Evolutionary conservation across 2,888 invertebrate species (phyloP).

Genomic region (Drosophila planitibia): DNA sequence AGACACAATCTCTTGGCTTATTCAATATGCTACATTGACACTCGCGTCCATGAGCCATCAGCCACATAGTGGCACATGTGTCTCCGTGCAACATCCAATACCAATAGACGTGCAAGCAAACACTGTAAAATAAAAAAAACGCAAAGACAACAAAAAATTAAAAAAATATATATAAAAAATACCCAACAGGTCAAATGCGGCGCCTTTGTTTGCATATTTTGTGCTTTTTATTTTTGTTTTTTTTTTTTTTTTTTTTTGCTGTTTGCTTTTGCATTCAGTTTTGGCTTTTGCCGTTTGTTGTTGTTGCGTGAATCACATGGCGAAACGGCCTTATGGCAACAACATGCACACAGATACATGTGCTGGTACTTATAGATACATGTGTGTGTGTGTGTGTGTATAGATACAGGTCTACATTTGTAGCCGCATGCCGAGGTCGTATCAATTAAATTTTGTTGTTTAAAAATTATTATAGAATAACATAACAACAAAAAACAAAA

Average conservation of each 20-base stretch:
- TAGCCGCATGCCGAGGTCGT: conserved; percentile 50
- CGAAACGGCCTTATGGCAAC: conserved; percentile 34
- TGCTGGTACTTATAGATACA: conserved; percentile 3
- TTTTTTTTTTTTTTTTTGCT: neutral
- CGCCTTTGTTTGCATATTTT: conserved; percentile 51
- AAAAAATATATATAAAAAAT: neutral
- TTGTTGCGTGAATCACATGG: conserved; percentile 53
- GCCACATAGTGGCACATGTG: neutral
- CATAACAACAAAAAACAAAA: conserved; percentile 15
- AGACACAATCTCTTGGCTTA: conserved; percentile 34
- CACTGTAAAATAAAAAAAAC: conserved; percentile 4
- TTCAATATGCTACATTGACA: conserved; percentile 29
- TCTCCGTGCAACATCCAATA: conserved; percentile 1
- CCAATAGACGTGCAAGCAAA: conserved; percentile 30
- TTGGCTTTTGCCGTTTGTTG: neutral
- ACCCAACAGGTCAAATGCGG: conserved; percentile 51
- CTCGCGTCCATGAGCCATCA: conserved; percentile 31
- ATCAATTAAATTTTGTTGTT: conserved; percentile 58
- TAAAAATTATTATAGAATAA: conserved; percentile 26
- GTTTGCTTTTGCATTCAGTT: neutral
- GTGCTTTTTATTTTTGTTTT: neutral
- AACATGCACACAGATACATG: conserved; percentile 12
- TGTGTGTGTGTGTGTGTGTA: neutral
- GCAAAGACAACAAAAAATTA: no score
- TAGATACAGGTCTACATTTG: conserved; percentile 33